Conservation (phyloP, 2,113 vertebrate species). For the Lucifuga dentata region DNA sequence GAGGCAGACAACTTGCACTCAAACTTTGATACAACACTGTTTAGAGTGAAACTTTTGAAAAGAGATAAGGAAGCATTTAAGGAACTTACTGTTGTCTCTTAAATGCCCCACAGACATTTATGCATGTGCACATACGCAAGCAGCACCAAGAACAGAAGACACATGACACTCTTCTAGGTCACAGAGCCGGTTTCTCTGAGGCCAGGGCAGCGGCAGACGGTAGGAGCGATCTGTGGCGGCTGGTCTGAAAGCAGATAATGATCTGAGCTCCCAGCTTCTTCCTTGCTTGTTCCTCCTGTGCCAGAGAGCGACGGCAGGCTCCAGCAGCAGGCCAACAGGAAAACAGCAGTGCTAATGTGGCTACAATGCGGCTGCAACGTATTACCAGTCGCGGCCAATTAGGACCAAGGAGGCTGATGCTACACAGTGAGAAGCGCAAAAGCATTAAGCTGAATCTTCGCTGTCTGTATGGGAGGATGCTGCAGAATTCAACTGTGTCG, state of each 20-base stretch:
- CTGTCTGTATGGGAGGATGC: not conserved
- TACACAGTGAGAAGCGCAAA: not conserved
- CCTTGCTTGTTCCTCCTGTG: not conserved
- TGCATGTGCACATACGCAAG: not conserved
- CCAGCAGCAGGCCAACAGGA: not conserved
- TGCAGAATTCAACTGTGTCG: not conserved
- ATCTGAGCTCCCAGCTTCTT: constrained; percentile 9
- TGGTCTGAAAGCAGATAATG: constrained; percentile 18
- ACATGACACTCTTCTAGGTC: not conserved
- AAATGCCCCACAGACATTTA: constrained; percentile 10
- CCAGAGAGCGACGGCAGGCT: not conserved
- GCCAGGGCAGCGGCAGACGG: not conserved
- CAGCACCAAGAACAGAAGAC: not conserved
- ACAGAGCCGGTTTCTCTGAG: constrained; percentile 2
- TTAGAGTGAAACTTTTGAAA: not conserved
- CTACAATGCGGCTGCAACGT: constrained; percentile 4
- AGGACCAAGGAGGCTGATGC: not conserved
- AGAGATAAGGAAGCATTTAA: not conserved
- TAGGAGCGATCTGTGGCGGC: not conserved
- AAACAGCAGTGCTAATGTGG: constrained; percentile 8
- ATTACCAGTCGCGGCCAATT: constrained; percentile 26
- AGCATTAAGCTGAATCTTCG: constrained; percentile 1
- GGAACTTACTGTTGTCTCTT: not conserved
- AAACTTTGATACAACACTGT: not conserved
- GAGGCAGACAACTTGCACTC: not conserved